Base-by-base conservation (phyloP, 1,140 invertebrate genomes). In the Drosophila prosaltans region DNA sequence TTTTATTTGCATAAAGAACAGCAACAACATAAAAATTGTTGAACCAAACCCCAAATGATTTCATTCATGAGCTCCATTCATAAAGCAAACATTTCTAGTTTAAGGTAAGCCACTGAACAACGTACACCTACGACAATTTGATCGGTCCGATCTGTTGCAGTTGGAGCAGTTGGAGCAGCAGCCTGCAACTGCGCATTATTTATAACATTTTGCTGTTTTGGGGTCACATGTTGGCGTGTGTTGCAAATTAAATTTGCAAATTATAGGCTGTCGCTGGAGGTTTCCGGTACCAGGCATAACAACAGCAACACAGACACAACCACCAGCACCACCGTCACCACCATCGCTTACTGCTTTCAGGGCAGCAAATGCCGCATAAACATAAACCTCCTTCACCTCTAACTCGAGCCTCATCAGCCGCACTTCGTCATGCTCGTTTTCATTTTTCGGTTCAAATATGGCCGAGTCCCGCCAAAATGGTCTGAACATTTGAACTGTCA, bases 221-320 rank as follows among this genome's bases (percentile, higher is more conserved):
- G 83, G 83, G 83, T 86, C 83, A 88, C 84, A 86, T 86, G 83
- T 88, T 86, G 83, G 83, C 83, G 83, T 86, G 83, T 86, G 83
- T 86, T 86, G 83, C 83, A 86, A 86, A 86, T 86, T 86, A 86
- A 86, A 86, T 86, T 86, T 86, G 83, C 83, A 86, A 86, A 86
- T 86, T 86, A 86, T 86, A 83, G 83, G 83, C 83, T 86, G 80
- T 88, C 83, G 84, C 83, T 83, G 69, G 76, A 80, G 80, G 83
- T 86, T 86, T 86, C 83, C 83, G 83, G 83, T 86, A 64, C 28
- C 40, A 21, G 40, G 43, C n/a, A 10, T 72, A 69, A 66, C 65
- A 58, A 65, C 45, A 48, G n/a, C 21, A 2, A 24, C 61, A 64
- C 32, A 36, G 58, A 65, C 51, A n/a, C 57, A 11, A 4, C n/a